phyloP scores from a whole-genome alignment of 2,113 vertebrate species.

The Aspiorhynchus laticeps region DNA sequence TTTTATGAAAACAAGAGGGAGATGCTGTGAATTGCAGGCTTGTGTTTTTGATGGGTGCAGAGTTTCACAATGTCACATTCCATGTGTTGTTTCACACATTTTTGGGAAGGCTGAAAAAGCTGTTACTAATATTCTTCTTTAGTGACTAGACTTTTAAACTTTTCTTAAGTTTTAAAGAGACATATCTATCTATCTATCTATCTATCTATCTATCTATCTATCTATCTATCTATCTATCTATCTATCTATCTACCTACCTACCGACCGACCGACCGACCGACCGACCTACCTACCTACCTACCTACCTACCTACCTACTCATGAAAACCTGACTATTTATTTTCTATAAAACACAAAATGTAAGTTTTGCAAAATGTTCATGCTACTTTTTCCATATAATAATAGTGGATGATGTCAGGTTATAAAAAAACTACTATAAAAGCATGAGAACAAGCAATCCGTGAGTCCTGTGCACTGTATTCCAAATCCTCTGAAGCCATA shows the following conservation, averaged over 20 bases:
- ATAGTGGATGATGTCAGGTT: not conserved
- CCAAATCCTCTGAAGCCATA: not conserved
- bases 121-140: not conserved
- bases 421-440: not conserved
- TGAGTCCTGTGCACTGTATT: not conserved
- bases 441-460: not conserved
- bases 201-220: not conserved
- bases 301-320: not conserved
- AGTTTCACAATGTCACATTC: slow-evolving; percentile 43
- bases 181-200: not conserved
- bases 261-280: not conserved
- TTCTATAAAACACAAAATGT: not conserved
- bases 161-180: not conserved
- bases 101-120: not conserved
- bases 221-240: not conserved
- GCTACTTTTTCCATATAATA: not conserved
- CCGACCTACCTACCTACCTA: not conserved
- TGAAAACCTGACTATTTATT: not conserved
- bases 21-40: not conserved
- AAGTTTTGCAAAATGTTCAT: not conserved
- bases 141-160: not conserved
- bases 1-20: slow-evolving; percentile 56
- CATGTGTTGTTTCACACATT: slow-evolving; percentile 21
- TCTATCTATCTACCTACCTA: not conserved
- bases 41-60: slow-evolving; percentile 7